Evolutionary conservation across 2,888 invertebrate species (phyloP).

Genomic region (Tipula lateralis): DNA sequence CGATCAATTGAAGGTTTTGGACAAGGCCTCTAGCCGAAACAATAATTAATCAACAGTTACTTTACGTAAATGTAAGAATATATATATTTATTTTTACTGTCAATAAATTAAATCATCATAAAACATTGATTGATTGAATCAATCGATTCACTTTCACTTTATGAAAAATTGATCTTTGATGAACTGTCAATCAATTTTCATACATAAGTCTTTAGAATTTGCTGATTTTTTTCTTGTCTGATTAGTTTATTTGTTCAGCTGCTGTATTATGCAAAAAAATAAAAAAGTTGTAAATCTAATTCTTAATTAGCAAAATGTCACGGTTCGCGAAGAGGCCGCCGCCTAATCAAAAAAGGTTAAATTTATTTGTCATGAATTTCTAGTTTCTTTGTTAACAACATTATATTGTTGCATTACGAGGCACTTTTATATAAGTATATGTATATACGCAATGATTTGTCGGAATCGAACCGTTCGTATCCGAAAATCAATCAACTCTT

Average conservation of each 20-base stretch:
- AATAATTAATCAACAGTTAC: neutral
- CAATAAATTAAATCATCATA: neutral
- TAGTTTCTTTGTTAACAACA: neutral
- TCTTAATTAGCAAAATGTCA: slow-evolving; percentile 5
- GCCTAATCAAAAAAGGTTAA: slow-evolving; percentile 11
- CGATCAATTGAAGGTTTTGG: neutral
- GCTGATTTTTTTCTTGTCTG: neutral
- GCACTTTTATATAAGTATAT: neutral
- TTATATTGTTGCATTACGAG: neutral
- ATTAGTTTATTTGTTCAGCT: neutral
- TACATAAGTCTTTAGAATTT: neutral
- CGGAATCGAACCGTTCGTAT: neutral
- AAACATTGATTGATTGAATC: neutral
- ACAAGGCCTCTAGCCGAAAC: neutral
- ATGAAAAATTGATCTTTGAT: slow-evolving; percentile 1
- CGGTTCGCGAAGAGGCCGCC: neutral
- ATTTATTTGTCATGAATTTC: slow-evolving; percentile 1
- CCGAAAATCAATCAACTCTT: neutral
- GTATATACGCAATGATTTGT: neutral
- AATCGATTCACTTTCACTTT: neutral
- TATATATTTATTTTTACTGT: neutral
- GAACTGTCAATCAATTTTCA: neutral
- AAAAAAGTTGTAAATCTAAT: neutral
- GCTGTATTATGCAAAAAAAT: neutral
- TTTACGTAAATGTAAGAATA: neutral